Evolutionary conservation across 2,888 invertebrate species (phyloP).

Genomic region (Microdon myrmicae): DNA sequence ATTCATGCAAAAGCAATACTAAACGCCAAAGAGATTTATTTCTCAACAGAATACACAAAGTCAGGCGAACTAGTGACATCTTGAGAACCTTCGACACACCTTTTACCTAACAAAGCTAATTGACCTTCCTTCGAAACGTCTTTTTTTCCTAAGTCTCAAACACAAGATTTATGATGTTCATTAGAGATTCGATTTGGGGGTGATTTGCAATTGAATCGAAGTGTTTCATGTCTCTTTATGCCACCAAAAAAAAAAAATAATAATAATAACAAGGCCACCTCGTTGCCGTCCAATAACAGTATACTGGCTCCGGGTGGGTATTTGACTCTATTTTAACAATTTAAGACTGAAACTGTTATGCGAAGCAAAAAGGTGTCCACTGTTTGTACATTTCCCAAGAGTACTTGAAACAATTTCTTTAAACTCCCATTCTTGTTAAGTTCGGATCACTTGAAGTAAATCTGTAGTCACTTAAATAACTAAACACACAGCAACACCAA

Average conservation of each 20-base stretch:
- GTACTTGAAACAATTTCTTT: conserved; percentile 14
- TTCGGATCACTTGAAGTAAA: conserved; percentile 1
- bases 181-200: conserved; percentile 39
- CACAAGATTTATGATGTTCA: conserved; percentile 42
- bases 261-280: no score
- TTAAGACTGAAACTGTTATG: conserved; percentile 1
- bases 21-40: conserved; percentile 9
- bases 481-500: neutral
- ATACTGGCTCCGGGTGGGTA: no score
- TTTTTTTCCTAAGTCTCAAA: conserved; percentile 2
- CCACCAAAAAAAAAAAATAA: no score
- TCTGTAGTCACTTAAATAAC: conserved; percentile 3
- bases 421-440: conserved; percentile 5
- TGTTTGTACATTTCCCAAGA: conserved; percentile 4
- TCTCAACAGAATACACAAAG: neutral
- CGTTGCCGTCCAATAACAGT: no score
- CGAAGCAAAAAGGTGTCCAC: neutral
- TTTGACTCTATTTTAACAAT: conserved; percentile 6
- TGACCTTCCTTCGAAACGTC: no score
- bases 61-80: conserved; percentile 35
- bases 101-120: conserved; percentile 49
- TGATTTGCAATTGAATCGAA: conserved; percentile 35
- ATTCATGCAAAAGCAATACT: neutral
- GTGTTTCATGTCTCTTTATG: conserved; percentile 13
- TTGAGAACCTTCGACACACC: conserved; percentile 40